Evolutionary conservation across 2,888 invertebrate genomes (phyloP), one percentile per base, ranked within the genome.

Genomic region (Thyatira batis): DNA sequence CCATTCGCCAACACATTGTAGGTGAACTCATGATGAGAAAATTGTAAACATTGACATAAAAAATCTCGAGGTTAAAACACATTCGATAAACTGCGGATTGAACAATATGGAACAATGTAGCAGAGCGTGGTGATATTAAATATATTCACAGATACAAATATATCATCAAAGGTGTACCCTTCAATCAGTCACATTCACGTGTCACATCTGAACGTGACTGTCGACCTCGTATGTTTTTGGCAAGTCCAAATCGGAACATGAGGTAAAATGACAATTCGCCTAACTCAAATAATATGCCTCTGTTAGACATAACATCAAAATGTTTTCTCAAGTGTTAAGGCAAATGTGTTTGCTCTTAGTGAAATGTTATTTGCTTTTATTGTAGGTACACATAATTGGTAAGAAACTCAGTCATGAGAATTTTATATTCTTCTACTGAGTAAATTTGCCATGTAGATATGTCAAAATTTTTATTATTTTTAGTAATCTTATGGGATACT

Each of bases 1-100:
- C 30, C 11, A n/a, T 11, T 30, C 30, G 30, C 9, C 20, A 17
- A 48, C 44, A 51, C 49, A 55, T 45, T 60, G 33, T 55, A 56
- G 57, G 21, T 58, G 28, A 53, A 54, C 43, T 44, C 45, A 55
- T 50, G 43, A 55, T 49, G 50, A 53, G 52, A 56, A 58, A 50
- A 59, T 54, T 45, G 52, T 55, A 52, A 50, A 54, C 51, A 53
- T 52, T 51, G 48, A 53, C 51, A 45, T 53, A 54, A 57, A 45
- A 61, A 63, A 55, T 66, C 63, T 63, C 71, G 69, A 73, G 69
- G 67, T 67, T 61, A 48, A 63, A 57, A 48, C 59, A 52, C 57
- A 50, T 43, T 51, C 61, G 60, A 61, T 61, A 58, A 58, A 56
- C 50, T 55, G 56, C 53, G 25, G 58, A 58, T 51, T 53, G 62